Percentiles rank a stretch among this genome's conserved stretches.
Evolutionary conservation across 2,888 invertebrate species (phyloP).

Genomic region (Ormyrus pomaceus): DNA sequence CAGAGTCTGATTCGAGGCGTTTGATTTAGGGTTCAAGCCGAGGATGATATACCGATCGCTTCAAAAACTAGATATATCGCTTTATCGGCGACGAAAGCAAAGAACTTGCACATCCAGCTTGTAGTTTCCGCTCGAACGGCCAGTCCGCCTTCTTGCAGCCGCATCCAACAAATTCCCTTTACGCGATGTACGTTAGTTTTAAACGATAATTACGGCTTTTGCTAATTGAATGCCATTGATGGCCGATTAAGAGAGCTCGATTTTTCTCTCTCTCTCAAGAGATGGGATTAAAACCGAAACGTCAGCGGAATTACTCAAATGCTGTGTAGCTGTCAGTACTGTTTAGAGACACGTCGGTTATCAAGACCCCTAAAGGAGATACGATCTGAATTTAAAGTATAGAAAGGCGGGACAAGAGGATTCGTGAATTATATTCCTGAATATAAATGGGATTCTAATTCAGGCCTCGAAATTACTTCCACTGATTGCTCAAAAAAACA

Average conservation of each 20-base stretch:
- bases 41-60: conserved; percentile 20
- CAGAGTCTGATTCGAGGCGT: background rate
- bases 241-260: too few species aligned
- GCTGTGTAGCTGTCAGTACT: background rate
- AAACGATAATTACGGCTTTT: too few species aligned
- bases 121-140: conserved; percentile 13
- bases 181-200: too few species aligned
- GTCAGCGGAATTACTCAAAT: background rate
- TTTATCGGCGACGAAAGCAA: background rate
- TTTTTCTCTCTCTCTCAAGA: too few species aligned
- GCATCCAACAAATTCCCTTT: too few species aligned
- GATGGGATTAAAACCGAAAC: too few species aligned
- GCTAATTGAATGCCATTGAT: too few species aligned
- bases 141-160: background rate
- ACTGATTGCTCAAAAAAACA: too few species aligned
- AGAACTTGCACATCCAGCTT: conserved; percentile 18
- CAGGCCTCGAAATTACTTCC: too few species aligned
- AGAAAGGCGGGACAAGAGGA: background rate
- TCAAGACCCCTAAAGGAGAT: conserved; percentile 11
- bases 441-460: conserved; percentile 31
- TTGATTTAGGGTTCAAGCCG: conserved; percentile 5
- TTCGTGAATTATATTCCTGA: conserved; percentile 24
- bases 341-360: conserved; percentile 19
- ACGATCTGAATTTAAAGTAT: conserved; percentile 34
- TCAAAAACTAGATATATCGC: conserved; percentile 30